Conservation (phyloP, 2,888 invertebrate genomes). For the Smittia sp. region DNA sequence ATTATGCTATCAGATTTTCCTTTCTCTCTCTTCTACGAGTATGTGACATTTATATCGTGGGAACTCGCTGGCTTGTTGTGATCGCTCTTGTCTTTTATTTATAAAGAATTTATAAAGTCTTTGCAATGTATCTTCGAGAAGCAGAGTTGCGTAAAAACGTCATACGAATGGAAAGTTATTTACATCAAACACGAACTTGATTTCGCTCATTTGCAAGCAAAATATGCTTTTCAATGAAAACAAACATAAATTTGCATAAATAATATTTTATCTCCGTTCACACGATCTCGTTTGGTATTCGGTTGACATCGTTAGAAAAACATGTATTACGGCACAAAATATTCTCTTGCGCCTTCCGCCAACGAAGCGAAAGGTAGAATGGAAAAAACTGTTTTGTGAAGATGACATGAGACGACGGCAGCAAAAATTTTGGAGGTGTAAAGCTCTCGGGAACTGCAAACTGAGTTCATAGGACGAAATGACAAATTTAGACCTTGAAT, state of each 20-base stretch:
- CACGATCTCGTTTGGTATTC: slow-evolving; percentile 25
- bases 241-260: slow-evolving; percentile 35
- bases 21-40: slow-evolving; percentile 1
- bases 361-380: too few relatives aligned
- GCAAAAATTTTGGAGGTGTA: too few relatives aligned
- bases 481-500: too few relatives aligned
- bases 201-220: slow-evolving; percentile 4
- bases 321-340: background rate
- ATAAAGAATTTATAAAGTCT: background rate
- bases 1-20: slow-evolving; percentile 25
- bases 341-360: too few relatives aligned
- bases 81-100: background rate
- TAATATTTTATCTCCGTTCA: slow-evolving; percentile 30
- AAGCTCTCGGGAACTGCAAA: too few relatives aligned
- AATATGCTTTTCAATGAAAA: slow-evolving; percentile 28
- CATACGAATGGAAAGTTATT: background rate
- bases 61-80: background rate
- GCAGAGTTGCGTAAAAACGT: background rate
- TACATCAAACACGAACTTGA: background rate
- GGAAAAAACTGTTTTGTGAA: too few relatives aligned
- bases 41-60: slow-evolving; percentile 16
- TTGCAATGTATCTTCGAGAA: background rate
- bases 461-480: too few relatives aligned
- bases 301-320: slow-evolving; percentile 15
- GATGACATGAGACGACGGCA: too few relatives aligned